Evolutionary conservation across 2,888 invertebrate genomes (phyloP).

Genomic region (Pycnomerus fuliginosus): DNA sequence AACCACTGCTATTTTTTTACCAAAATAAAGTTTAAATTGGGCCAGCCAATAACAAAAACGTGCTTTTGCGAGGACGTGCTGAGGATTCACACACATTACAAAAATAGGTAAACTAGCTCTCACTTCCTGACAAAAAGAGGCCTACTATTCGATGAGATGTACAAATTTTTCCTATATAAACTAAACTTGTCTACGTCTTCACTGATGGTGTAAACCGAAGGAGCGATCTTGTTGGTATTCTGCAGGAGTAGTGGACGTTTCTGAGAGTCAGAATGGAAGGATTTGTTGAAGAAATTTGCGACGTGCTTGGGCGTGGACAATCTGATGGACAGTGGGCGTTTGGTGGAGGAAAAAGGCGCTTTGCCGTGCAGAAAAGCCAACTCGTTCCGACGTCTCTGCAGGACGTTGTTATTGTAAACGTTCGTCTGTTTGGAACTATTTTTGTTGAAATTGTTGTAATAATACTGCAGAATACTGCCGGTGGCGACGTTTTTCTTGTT

Average conservation of each 20-base stretch:
- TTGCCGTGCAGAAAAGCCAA: constrained; percentile 50
- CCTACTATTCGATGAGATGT: constrained; percentile 53
- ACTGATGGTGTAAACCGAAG: constrained; percentile 54
- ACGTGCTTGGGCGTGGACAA: constrained; percentile 52
- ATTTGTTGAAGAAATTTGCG: constrained; percentile 48
- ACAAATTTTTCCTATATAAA: constrained; percentile 49
- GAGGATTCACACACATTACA: constrained; percentile 25
- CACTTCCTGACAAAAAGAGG: constrained; percentile 53
- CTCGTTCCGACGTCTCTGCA: constrained; percentile 42
- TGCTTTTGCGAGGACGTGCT: constrained; percentile 42
- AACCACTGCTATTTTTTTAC: constrained; percentile 9
- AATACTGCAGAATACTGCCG: constrained; percentile 49
- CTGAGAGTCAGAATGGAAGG: constrained; percentile 51
- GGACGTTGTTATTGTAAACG: constrained; percentile 48
- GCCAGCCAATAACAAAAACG: constrained; percentile 16
- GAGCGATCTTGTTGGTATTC: constrained; percentile 51
- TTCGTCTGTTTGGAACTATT: constrained; percentile 46
- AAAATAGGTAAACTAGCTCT: constrained; percentile 30
- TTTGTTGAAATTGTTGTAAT: constrained; percentile 49
- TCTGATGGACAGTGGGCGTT: constrained; percentile 53
- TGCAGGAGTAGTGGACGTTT: constrained; percentile 51
- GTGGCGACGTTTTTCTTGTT: constrained; percentile 43
- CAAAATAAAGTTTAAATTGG: constrained; percentile 11
- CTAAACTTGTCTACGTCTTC: constrained; percentile 51
- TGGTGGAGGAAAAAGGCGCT: constrained; percentile 58